Evolutionary conservation across 2,797 vertebrate species (phyloP).

Genomic region (Protonibea diacanthus): DNA sequence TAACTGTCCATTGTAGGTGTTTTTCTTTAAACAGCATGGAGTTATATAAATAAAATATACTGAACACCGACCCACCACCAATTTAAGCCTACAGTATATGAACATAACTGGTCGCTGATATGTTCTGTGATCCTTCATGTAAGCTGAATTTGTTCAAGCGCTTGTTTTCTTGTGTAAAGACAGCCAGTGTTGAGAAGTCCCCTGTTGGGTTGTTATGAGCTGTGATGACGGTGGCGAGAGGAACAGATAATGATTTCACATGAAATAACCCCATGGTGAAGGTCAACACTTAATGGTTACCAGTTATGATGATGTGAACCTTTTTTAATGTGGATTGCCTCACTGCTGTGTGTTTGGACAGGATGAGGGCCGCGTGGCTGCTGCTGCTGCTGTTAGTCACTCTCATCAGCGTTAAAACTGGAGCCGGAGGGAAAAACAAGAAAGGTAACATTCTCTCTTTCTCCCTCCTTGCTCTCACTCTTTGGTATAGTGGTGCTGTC

Average conservation of each 20-base stretch:
- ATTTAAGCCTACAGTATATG: no score
- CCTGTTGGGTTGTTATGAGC: slow-evolving; percentile 20
- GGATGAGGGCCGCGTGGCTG: slow-evolving; percentile 85
- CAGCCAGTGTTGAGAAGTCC: background rate
- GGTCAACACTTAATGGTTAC: slow-evolving; percentile 20
- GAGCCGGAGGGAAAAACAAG: slow-evolving; percentile 87
- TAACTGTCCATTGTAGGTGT: no score
- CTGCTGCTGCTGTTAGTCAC: slow-evolving; percentile 80
- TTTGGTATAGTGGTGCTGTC: background rate
- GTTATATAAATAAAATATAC: no score
- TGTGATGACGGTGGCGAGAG: background rate
- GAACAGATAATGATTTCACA: slow-evolving; percentile 29
- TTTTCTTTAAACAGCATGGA: no score
- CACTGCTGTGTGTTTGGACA: slow-evolving; percentile 56
- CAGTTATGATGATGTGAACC: background rate
- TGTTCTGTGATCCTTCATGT: no score
- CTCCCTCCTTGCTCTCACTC: background rate
- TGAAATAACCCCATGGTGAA: background rate
- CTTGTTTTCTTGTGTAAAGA: background rate
- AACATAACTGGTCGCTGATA: no score
- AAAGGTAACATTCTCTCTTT: slow-evolving; percentile 80
- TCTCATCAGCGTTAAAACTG: slow-evolving; percentile 81
- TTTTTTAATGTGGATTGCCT: background rate
- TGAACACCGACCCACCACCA: no score
- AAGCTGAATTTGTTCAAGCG: background rate